Evolutionary conservation across 2,888 invertebrate genomes (phyloP).

Genomic region (Meliscaeva auricollis): DNA sequence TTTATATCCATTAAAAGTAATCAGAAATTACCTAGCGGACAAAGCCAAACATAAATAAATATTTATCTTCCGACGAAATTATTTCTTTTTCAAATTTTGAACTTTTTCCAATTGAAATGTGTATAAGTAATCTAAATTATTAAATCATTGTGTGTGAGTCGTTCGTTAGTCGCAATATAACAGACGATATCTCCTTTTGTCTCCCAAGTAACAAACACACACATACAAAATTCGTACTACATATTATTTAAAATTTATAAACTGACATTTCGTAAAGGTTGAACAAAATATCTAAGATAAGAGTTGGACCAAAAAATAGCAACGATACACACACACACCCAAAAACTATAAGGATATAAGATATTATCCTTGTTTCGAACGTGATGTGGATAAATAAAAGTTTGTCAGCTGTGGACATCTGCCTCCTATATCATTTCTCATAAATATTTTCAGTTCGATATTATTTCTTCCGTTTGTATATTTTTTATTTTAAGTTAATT

Average conservation of each 20-base stretch:
- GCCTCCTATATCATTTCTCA: conserved; percentile 53
- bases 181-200: neutral
- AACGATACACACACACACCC: neutral
- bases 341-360: conserved; percentile 6
- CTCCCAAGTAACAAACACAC: neutral
- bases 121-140: no score
- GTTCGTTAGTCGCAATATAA: no score
- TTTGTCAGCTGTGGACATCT: conserved; percentile 52
- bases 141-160: no score
- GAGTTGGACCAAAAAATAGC: neutral
- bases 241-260: conserved; percentile 51
- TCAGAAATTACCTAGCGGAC: no score
- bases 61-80: no score
- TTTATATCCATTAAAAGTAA: no score
- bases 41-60: no score
- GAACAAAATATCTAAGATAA: neutral
- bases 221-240: neutral
- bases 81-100: no score
- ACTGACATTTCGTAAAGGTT: conserved; percentile 38
- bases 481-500: neutral
- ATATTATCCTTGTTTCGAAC: conserved; percentile 52
- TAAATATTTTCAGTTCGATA: conserved; percentile 27
- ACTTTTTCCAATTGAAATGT: no score
- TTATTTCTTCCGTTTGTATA: neutral
- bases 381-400: conserved; percentile 61